These are phyloP conservation scores for Silurus lanzhouensis DNA, from an alignment of 2,797 vertebrate species.

Conservation along the genomic window DNA sequence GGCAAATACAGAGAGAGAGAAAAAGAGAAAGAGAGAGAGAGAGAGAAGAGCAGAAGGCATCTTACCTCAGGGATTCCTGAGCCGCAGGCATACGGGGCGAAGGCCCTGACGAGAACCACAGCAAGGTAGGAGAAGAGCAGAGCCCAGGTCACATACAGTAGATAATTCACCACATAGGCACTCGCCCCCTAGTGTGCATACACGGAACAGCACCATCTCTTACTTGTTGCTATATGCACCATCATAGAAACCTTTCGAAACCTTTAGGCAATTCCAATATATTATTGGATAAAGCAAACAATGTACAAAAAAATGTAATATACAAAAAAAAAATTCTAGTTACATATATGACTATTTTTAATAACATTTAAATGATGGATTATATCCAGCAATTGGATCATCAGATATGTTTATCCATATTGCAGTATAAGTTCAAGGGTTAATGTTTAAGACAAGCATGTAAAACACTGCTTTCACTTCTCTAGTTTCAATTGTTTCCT, in stretches of 20 bases:
- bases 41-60: conserved; percentile 34
- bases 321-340: not conserved
- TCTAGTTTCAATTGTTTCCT: not conserved
- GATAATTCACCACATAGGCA: conserved; percentile 88
- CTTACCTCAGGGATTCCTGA: conserved; percentile 96
- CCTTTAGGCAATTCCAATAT: no score
- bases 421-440: not conserved
- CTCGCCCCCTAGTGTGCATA: conserved; percentile 80
- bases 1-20: not conserved
- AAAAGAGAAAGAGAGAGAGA: not conserved
- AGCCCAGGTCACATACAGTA: conserved; percentile 91
- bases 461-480: not conserved
- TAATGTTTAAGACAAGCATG: not conserved
- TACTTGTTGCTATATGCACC: not conserved
- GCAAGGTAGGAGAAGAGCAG: conserved; percentile 90
- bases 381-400: not conserved
- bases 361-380: not conserved
- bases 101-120: conserved; percentile 87
- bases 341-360: not conserved
- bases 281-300: not conserved
- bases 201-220: conserved; percentile 18
- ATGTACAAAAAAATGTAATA: not conserved
- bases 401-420: not conserved
- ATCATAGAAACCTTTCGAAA: no score
- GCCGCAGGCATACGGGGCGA: conserved; percentile 95